Evolutionary conservation across 2,797 vertebrate genomes (phyloP).

Genomic region (Brachyalestes nurse): DNA sequence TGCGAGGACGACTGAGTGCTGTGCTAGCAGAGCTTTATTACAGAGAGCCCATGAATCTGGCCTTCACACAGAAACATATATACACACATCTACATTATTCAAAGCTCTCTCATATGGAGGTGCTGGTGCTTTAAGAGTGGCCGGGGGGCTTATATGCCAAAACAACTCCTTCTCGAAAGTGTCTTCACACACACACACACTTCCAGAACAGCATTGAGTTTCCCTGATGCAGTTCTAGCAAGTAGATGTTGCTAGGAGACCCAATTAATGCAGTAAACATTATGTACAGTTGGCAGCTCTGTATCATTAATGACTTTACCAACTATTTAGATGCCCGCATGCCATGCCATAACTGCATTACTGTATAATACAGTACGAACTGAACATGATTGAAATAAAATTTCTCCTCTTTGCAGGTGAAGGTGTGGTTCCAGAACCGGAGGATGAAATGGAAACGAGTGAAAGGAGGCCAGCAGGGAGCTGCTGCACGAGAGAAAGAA

Average conservation of each 20-base stretch:
- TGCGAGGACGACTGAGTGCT: conserved; percentile 38
- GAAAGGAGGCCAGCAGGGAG: conserved; percentile 89
- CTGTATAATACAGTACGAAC: conserved; percentile 1
- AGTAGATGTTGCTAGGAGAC: conserved; percentile 51
- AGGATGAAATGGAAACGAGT: conserved; percentile 92
- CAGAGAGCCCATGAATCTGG: conserved; percentile 53
- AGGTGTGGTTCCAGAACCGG: conserved; percentile 92
- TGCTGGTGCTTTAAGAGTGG: conserved; percentile 48
- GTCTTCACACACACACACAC: conserved; percentile 49
- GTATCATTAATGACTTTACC: conserved; percentile 42
- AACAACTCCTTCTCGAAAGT: conserved; percentile 49
- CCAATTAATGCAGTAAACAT: conserved; percentile 47
- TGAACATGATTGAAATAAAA: not conserved
- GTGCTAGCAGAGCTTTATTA: conserved; percentile 45
- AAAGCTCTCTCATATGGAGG: conserved; percentile 39
- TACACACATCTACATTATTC: conserved; percentile 11
- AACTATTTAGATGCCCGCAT: not conserved
- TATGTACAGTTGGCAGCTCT: conserved; percentile 47
- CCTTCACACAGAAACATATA: conserved; percentile 46
- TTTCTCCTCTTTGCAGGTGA: conserved; percentile 75
- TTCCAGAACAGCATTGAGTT: conserved; percentile 51
- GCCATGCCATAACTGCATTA: not conserved
- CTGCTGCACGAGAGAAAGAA: conserved; percentile 87
- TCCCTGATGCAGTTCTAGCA: conserved; percentile 50
- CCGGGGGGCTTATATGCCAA: conserved; percentile 38